Evolutionary conservation across 2,797 vertebrate genomes (phyloP), one percentile per base, ranked within the genome.

Genomic region (Pteropus rufus): DNA sequence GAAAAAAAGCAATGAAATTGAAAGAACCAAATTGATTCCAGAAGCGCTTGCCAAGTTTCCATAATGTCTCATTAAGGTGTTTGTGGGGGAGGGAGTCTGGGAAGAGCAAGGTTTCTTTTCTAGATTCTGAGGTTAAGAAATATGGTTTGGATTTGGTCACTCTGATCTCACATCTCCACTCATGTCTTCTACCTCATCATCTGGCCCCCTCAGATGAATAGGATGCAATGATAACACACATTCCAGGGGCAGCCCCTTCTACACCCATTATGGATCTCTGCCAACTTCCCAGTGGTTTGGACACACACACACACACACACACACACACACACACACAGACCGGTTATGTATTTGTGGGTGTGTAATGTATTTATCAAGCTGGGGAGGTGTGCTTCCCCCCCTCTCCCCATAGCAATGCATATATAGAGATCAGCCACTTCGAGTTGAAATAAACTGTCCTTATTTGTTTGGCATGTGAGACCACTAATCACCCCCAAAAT

Each of bases 21-120:
- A 95, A 95, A 92, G 92, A 93, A n/a, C 62, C 26, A 31, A 82
- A 85, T 16, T 81, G 83, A 94, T 90, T 82, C 65, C 86, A 73
- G 72, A 67, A 73, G 56, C 7, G 31, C 64, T 65, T 80, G 82
- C 58, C 70, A 96, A 60, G 60, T 93, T 93, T 83, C 79, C 5
- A 1, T 86, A 29, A 52, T 46, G 39, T 76, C 75, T 60, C 5
- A 1, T 80, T 49, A 54, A 54, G 49, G 41, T 89, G 41, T 58
- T 23, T 34, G 34, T 34, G 34, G 26, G 7, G 46, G n/a, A 54
- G 39, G 58, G 54, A 73, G n/a, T 6, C 31, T 46, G 46, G 7
- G 23, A 76, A 72, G 56, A 80, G 26, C 44, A 44, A 81, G 54
- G 12, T 39, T 2, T 67, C n/a, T 91, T 75, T 29, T 67, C 77